These are phyloP conservation scores for Drosophila subpulchrella DNA, from an alignment of 1,140 invertebrate species.

Conservation along the genomic window DNA sequence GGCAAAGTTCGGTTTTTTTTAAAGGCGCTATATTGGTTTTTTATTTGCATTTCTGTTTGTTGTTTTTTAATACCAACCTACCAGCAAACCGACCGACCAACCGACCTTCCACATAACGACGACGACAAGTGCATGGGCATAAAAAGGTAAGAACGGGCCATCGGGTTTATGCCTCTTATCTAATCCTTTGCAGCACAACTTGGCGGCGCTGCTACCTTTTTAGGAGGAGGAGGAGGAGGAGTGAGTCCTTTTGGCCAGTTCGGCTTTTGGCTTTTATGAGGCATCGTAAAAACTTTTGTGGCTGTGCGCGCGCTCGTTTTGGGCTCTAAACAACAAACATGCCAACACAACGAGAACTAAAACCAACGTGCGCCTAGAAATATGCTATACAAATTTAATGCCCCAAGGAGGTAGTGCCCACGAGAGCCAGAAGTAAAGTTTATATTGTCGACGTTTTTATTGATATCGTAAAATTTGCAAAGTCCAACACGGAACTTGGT, in stretches of 20 bases:
- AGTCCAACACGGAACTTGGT: slow-evolving; percentile 67
- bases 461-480: slow-evolving; percentile 81
- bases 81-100: not conserved
- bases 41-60: slow-evolving; percentile 46
- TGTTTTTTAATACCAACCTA: slow-evolving; percentile 26
- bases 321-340: slow-evolving; percentile 54
- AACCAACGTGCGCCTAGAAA: slow-evolving; percentile 72
- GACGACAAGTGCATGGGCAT: slow-evolving; percentile 77
- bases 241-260: slow-evolving; percentile 50
- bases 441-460: slow-evolving; percentile 83
- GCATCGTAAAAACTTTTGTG: slow-evolving; percentile 77
- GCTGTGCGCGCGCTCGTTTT: slow-evolving; percentile 39
- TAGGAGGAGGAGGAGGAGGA: slow-evolving; percentile 1
- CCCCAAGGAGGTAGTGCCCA: slow-evolving; percentile 29
- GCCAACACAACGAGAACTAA: slow-evolving; percentile 44
- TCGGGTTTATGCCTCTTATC: slow-evolving; percentile 62
- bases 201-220: slow-evolving; percentile 48
- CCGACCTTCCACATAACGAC: slow-evolving; percentile 43
- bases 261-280: slow-evolving; percentile 64
- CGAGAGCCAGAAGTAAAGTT: slow-evolving; percentile 73
- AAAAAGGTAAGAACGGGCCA: slow-evolving; percentile 58
- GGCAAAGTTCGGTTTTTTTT: slow-evolving; percentile 13
- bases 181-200: slow-evolving; percentile 76
- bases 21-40: slow-evolving; percentile 33
- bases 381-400: slow-evolving; percentile 65